phyloP scores from a whole-genome alignment of 2,113 vertebrate genomes.

The Misgurnus mizolepis region DNA sequence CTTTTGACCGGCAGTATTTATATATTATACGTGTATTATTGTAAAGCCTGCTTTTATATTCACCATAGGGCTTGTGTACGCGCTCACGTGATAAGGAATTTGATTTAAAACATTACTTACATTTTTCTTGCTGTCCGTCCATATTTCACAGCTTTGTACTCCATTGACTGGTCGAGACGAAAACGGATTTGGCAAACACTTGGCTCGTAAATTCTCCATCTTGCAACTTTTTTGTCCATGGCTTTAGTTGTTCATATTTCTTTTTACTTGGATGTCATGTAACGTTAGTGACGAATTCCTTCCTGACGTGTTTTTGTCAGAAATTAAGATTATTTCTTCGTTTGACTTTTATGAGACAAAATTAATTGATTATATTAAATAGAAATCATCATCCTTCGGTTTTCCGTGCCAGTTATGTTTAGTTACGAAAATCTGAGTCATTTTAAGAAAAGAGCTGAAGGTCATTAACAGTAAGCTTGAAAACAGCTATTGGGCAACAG shows the following conservation, averaged over 20 bases:
- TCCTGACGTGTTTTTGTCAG: too few species aligned
- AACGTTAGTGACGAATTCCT: too few species aligned
- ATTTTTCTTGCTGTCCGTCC: background rate
- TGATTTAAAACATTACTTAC: slow-evolving; percentile 6
- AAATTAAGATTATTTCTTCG: background rate
- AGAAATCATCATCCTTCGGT: background rate
- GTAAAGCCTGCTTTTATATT: too few species aligned
- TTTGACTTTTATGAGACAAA: background rate
- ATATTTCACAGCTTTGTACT: background rate
- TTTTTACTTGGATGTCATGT: too few species aligned
- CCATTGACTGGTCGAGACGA: background rate
- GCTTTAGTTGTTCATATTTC: too few species aligned
- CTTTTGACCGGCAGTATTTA: too few species aligned
- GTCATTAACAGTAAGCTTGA: background rate
- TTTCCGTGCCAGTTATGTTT: background rate
- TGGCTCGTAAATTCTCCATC: background rate
- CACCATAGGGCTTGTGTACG: too few species aligned
- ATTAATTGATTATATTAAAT: background rate
- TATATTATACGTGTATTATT: too few species aligned
- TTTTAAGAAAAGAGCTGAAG: background rate
- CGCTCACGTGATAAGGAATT: background rate
- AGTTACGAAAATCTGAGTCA: background rate
- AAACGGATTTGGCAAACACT: background rate
- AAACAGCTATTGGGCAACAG: slow-evolving; percentile 15
- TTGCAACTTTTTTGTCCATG: background rate